Base-by-base conservation (phyloP, 2,113 vertebrate genomes). In the Coturnix japonica region DNA sequence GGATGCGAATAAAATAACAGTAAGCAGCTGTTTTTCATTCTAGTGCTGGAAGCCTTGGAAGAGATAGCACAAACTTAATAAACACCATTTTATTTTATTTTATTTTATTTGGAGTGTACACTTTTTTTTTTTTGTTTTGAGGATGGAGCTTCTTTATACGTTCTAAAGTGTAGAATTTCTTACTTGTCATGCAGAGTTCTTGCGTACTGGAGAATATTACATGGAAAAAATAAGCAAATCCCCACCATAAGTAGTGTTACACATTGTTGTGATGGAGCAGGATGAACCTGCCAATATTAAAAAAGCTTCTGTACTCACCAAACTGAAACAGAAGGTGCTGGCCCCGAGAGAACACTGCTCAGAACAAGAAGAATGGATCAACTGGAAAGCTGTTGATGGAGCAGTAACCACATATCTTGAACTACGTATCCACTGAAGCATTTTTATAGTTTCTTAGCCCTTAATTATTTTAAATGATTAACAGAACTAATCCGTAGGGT, bases 391-490 rank as follows among this genome's bases (percentile, higher is more conserved):
- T 79, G 44, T 81, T 41, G 8, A 80, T 70, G 56, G 23, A 74
- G 9, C 46, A 80, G 66, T 63, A 90, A 21, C 22, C 22, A 70
- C 25, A 81, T 28, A 12, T 89, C 57, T 82, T 75, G 22, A 91
- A 80, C 56, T 86, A 12, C 61, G 92, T 91, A 83, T 77, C 47
- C 26, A 26, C 17, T 66, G 59, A 71, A 87, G 80, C 26, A 81
- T 86, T 84, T 93, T 89, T 87, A 91, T 81, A 51, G 15, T 56
- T 96, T 59, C 67, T 90, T 91, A 78, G 35, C 76, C 47, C 53
- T 94, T 85, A 87, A 71, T 93, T 3, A 79, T 65, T 87, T 94
- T 85, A 93, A 95, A 73, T 87, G 14, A 91, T 78, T 86, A 80
- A 76, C 35, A 81, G 59, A 78, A 39, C 25, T 77, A 60, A 56